Evolutionary conservation across 2,113 vertebrate species (phyloP), one percentile per base, ranked within the genome.

Genomic region (Gnathonemus longibarbis): DNA sequence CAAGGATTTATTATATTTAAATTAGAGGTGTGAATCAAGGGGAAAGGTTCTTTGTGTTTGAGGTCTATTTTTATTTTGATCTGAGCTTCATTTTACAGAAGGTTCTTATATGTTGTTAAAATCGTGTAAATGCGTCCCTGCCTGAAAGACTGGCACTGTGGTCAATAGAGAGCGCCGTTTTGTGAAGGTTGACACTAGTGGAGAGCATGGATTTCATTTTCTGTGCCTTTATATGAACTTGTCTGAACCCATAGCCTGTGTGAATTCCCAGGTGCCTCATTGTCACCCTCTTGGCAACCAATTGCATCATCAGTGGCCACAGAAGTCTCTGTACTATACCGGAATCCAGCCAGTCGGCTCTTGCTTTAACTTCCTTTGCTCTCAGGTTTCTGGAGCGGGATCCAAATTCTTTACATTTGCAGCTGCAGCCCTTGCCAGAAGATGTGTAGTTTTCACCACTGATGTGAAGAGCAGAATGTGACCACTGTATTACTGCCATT

Each of bases 341-440:
- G 13, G 19, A 89, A 9, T 50, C 70, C n/a, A 66, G 31, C 70
- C 49, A 83, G 88, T 48, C 39, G 7, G 11, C 39, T 49, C 48
- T 35, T 52, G 88, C 88, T 74, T 89, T 80, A 42, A 42, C 35
- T 35, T 80, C 35, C 74, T 80, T 42, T 80, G 88, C 74, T 53
- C 27, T 84, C 13, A 15, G 39, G 45, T 48, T 83, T 80, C 31
- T 80, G 31, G 35, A 48, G 49, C 3, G 0, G 27, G 50, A 27
- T 52, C 4, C 2, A 35, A n/a, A 19, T 53, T 87, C 70, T 52
- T 89, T 83, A 39, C 31, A 11, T 39, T 56, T 89, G 70, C 74
- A 42, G 88, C 70, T 80, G 88, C 48, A 45, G 49, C 45, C 24
- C 45, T 70, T 70, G 88, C 56, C 88, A 74, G 46, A 89, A 56